These are phyloP conservation scores for Sarcophaga peregrina DNA, from an alignment of 1,140 invertebrate species.

Conservation along the genomic window DNA sequence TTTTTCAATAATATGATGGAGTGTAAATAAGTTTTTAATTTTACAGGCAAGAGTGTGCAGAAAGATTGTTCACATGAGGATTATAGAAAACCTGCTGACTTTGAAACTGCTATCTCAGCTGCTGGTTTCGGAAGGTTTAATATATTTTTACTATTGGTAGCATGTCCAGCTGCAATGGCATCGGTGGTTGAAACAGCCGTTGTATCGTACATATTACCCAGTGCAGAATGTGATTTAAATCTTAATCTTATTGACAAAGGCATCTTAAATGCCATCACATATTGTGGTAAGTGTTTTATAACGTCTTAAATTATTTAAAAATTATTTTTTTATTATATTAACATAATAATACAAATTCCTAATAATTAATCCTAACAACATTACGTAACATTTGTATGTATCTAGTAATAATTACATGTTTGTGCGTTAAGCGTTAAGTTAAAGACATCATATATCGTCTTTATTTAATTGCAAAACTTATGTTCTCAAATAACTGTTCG, in stretches of 20 bases:
- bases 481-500: too few relatives aligned
- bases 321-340: too few relatives aligned
- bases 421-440: background rate
- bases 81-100: slow-evolving; percentile 67
- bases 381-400: too few relatives aligned
- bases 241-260: slow-evolving; percentile 76
- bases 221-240: slow-evolving; percentile 77
- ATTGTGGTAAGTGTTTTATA: slow-evolving; percentile 70
- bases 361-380: too few relatives aligned
- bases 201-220: slow-evolving; percentile 70
- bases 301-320: background rate
- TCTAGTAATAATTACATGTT: background rate
- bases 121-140: slow-evolving; percentile 77
- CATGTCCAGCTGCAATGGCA: slow-evolving; percentile 69
- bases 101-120: slow-evolving; percentile 72
- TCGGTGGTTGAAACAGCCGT: slow-evolving; percentile 42
- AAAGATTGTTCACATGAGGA: background rate
- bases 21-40: background rate
- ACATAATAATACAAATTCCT: too few relatives aligned
- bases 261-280: slow-evolving; percentile 74
- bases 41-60: background rate
- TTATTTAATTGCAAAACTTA: too few relatives aligned
- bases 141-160: slow-evolving; percentile 71
- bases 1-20: background rate
- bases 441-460: background rate